phyloP scores from a whole-genome alignment of 1,140 invertebrate genomes.

The Nautilus pompilius region DNA sequence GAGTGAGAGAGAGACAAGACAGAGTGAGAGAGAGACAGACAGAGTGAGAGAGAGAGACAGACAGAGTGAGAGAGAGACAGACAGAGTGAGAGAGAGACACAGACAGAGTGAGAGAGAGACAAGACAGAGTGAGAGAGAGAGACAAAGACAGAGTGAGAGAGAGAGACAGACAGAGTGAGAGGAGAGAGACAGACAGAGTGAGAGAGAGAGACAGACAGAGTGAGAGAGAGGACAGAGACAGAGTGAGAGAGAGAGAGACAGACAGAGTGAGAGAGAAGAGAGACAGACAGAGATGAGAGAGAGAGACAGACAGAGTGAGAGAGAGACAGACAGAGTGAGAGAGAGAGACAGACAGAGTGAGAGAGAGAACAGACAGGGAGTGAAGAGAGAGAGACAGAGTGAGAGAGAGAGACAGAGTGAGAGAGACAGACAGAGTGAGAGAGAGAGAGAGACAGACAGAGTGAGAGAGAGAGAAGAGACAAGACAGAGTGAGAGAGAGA shows the following conservation, averaged over 20 bases:
- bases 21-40: constrained; percentile 8
- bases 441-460: neutral
- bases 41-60: constrained; percentile 2
- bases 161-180: neutral
- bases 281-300: neutral
- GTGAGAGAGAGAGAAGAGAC: neutral
- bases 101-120: neutral
- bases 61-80: constrained; percentile 6
- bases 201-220: neutral
- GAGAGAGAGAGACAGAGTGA: neutral
- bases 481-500: constrained; percentile 1
- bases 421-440: neutral
- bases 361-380: constrained; percentile 22
- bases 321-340: constrained; percentile 14
- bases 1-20: constrained; percentile 2
- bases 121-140: neutral
- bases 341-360: constrained; percentile 15
- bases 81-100: neutral
- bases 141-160: neutral
- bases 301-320: neutral
- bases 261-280: neutral
- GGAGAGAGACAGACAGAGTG: neutral
- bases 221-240: neutral
- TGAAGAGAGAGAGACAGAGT: constrained; percentile 7
- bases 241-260: too few species aligned